phyloP scores from a whole-genome alignment of 2,113 vertebrate species.

The Onychorhynchus coronatus region DNA sequence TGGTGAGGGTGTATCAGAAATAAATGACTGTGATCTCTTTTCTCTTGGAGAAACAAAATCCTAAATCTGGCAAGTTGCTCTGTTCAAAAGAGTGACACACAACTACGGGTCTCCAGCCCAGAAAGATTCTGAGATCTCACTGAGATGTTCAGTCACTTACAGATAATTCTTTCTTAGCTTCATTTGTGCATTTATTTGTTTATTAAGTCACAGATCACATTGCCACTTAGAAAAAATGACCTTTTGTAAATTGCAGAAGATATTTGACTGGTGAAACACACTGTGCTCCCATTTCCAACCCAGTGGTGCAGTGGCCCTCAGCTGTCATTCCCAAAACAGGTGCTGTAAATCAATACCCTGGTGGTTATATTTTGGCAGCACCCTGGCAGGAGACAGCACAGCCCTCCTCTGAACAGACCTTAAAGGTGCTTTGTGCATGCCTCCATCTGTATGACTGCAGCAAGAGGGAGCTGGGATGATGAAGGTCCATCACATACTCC shows the following conservation, averaged over 20 bases:
- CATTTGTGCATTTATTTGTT: background rate
- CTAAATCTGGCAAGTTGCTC: background rate
- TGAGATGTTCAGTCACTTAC: background rate
- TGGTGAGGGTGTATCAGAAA: background rate
- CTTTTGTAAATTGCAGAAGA: background rate
- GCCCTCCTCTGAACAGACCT: background rate
- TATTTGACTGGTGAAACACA: background rate
- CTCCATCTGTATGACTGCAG: background rate
- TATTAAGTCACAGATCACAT: background rate
- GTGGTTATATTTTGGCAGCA: background rate
- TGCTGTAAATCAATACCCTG: slow-evolving; percentile 64
- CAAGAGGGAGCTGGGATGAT: background rate
- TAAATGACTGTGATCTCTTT: background rate
- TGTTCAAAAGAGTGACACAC: background rate
- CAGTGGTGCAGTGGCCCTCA: background rate
- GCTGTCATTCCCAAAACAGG: slow-evolving; percentile 73
- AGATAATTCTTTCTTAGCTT: background rate
- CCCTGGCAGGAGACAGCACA: background rate
- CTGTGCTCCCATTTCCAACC: background rate
- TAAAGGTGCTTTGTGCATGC: background rate
- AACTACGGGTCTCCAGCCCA: background rate
- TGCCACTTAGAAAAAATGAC: background rate
- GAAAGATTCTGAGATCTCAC: background rate
- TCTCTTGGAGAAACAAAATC: background rate
- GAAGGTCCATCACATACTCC: background rate